phyloP scores from a whole-genome alignment of 2,797 vertebrate species.

The Nyctibius grandis region DNA sequence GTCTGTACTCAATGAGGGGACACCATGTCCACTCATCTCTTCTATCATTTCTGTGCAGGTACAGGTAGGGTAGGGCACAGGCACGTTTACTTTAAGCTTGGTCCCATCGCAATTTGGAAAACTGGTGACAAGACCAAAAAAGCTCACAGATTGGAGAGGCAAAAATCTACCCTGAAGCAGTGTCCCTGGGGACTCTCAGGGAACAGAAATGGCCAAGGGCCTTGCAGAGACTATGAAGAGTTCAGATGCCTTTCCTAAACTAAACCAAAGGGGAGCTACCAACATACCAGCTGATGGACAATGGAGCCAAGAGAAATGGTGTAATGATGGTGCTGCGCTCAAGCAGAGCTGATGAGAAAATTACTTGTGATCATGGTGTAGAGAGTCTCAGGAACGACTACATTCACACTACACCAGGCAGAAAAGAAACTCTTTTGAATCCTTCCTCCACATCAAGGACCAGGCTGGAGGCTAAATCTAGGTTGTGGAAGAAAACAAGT shows the following conservation, averaged over 20 bases:
- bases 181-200: not conserved
- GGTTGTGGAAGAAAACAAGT: not conserved
- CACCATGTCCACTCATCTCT: not conserved
- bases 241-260: not conserved
- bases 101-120: not conserved
- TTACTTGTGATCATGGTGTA: not conserved
- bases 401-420: not conserved
- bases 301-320: not conserved
- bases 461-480: not conserved
- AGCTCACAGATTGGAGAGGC: not conserved
- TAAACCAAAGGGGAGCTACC: not conserved
- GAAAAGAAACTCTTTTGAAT: not conserved
- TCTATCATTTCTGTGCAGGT: not conserved
- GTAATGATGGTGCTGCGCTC: not conserved
- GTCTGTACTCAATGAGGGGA: not conserved
- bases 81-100: not conserved
- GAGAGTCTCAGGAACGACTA: not conserved
- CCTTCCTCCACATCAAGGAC: not conserved
- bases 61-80: not conserved
- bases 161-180: not conserved
- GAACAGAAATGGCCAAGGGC: not conserved
- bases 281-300: not conserved
- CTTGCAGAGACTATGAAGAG: not conserved
- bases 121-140: not conserved
- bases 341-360: not conserved